Percentiles rank a stretch among this genome's conserved stretches.
phyloP scores from a whole-genome alignment of 2,888 invertebrate genomes.

The Phortica magna region DNA sequence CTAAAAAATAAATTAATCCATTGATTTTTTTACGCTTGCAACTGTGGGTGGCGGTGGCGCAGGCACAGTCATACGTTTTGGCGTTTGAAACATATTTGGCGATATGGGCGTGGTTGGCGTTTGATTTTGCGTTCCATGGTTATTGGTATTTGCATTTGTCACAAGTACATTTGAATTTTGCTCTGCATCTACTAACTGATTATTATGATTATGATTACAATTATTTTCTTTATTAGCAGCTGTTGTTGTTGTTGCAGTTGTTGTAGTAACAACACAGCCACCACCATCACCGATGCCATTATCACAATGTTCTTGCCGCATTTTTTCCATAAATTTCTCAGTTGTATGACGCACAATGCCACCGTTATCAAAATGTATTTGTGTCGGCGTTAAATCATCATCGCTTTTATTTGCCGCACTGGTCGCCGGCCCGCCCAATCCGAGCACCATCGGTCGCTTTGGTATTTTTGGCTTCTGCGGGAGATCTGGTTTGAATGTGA shows the following conservation, averaged over 20 bases:
- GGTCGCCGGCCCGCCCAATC: slow-evolving; percentile 42
- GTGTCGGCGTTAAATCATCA: slow-evolving; percentile 66
- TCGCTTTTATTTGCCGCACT: slow-evolving; percentile 59
- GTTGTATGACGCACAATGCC: slow-evolving; percentile 59
- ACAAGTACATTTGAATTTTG: background rate
- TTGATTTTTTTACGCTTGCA: slow-evolving; percentile 57
- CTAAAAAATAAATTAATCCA: slow-evolving; percentile 57
- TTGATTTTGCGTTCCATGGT: slow-evolving; percentile 26
- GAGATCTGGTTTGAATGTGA: slow-evolving; percentile 74
- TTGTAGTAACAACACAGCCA: slow-evolving; percentile 13
- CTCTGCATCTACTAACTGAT: background rate
- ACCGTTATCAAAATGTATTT: slow-evolving; percentile 62
- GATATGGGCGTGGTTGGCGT: slow-evolving; percentile 72
- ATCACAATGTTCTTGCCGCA: slow-evolving; percentile 66
- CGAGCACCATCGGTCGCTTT: slow-evolving; percentile 82
- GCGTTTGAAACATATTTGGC: slow-evolving; percentile 70
- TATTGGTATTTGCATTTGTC: background rate
- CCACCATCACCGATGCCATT: slow-evolving; percentile 30
- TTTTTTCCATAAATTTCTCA: slow-evolving; percentile 65
- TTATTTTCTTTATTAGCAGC: slow-evolving; percentile 38
- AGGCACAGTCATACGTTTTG: slow-evolving; percentile 74
- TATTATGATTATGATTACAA: slow-evolving; percentile 33
- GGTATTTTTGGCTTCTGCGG: slow-evolving; percentile 88
- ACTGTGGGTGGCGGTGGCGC: slow-evolving; percentile 71
- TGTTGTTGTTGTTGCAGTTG: slow-evolving; percentile 46